Base-by-base conservation (phyloP, 2,888 invertebrate genomes). In the Pachycephus smyrnensis region DNA sequence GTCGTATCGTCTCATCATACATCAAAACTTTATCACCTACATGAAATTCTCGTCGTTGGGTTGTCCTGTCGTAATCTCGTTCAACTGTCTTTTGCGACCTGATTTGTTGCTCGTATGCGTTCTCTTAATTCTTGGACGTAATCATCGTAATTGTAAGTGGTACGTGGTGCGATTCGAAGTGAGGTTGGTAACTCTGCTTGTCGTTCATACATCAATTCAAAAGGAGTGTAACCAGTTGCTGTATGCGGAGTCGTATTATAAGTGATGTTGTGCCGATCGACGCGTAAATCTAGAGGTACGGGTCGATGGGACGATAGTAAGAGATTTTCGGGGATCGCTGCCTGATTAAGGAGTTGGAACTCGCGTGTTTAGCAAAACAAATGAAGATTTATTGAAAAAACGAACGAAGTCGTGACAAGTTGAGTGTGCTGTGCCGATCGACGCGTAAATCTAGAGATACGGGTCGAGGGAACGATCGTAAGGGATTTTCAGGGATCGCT, bases 241-340 rank as follows among this genome's bases (percentile, higher is more conserved):
- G 77, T 40, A 68, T 82, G 80, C 0, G 78, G 78, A 1, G 78
- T 76, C 4, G 76, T 71, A 6, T 78, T 75, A 31, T 82, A 82
- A 4, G 80, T 75, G 35, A 82, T n/a, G n/a, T n/a, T n/a, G n/a
- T n/a, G n/a, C n/a, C n/a, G n/a, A n/a, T n/a, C n/a, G n/a, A n/a
- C n/a, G n/a, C n/a, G n/a, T n/a, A n/a, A n/a, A n/a, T n/a, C n/a
- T n/a, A n/a, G n/a, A n/a, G n/a, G n/a, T n/a, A n/a, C n/a, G n/a
- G n/a, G n/a, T n/a, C n/a, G n/a, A n/a, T n/a, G n/a, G n/a, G n/a
- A n/a, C n/a, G n/a, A n/a, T n/a, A n/a, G n/a, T n/a, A n/a, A n/a
- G n/a, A n/a, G n/a, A n/a, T n/a, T n/a, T n/a, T n/a, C n/a, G n/a
- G n/a, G n/a, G n/a, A n/a, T n/a, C n/a, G n/a, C n/a, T n/a, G n/a